phyloP scores from a whole-genome alignment of 2,888 invertebrate genomes.

The Papilio gigon region DNA sequence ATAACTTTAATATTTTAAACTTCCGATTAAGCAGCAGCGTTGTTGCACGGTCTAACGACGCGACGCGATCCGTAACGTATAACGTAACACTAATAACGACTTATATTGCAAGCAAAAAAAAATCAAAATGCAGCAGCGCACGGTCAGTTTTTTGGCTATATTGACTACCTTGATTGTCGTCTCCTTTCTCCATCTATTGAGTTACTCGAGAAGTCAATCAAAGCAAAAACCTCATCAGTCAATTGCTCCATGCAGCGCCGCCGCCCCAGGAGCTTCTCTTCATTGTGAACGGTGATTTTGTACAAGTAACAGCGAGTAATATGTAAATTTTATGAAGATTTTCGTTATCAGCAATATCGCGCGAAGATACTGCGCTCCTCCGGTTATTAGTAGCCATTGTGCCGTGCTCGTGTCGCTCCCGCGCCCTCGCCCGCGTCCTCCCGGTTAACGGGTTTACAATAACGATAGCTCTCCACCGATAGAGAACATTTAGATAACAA shows the following conservation, averaged over 20 bases:
- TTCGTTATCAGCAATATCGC: constrained; percentile 29
- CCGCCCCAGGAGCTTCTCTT: background rate
- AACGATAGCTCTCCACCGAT: constrained; percentile 23
- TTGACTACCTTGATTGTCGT: too few species aligned
- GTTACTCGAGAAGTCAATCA: too few species aligned
- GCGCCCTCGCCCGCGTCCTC: background rate
- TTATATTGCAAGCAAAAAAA: too few species aligned
- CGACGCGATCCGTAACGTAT: too few species aligned
- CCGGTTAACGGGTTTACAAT: constrained; percentile 5
- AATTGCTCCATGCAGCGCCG: background rate
- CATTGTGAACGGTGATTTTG: constrained; percentile 21
- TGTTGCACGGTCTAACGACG: constrained; percentile 1
- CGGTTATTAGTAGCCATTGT: constrained; percentile 29
- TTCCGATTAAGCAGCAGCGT: background rate
- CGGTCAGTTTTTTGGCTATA: too few species aligned
- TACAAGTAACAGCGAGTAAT: background rate
- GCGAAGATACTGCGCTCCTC: constrained; percentile 10
- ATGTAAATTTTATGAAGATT: constrained; percentile 35
- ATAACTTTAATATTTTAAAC: background rate
- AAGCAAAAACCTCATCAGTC: background rate
- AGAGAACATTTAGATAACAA: constrained; percentile 30
- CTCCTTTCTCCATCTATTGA: too few species aligned
- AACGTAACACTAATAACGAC: too few species aligned
- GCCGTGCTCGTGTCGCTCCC: background rate
- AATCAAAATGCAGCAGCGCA: too few species aligned